Conservation (phyloP, 2,113 vertebrate species). For the Pseudonaja textilis region DNA sequence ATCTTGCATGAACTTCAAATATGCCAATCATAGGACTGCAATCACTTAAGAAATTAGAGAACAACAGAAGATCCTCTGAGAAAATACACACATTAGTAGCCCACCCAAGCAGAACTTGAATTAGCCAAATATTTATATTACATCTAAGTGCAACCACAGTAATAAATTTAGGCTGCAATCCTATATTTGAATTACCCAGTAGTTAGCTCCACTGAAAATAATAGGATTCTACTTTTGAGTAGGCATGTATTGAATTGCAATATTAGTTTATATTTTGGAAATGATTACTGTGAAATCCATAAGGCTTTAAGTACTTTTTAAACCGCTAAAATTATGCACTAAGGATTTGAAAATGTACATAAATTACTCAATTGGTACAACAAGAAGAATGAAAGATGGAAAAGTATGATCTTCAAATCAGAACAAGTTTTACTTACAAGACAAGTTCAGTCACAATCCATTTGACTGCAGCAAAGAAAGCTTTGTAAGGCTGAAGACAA, state of each 20-base stretch:
- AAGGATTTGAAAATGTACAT: conserved; percentile 8
- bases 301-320: conserved; percentile 28
- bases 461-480: conserved; percentile 87
- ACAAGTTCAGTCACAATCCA: conserved; percentile 95
- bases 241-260: not conserved
- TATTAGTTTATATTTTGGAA: conserved; percentile 33
- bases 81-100: conserved; percentile 49
- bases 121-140: conserved; percentile 55
- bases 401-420: conserved; percentile 7
- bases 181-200: not conserved
- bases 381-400: conserved; percentile 3
- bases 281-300: conserved; percentile 49
- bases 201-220: not conserved
- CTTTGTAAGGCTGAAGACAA: conserved; percentile 89
- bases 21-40: not conserved
- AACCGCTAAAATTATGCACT: conserved; percentile 30
- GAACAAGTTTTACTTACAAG: conserved; percentile 84
- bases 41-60: conserved; percentile 35
- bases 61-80: conserved; percentile 29
- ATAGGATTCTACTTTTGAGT: not conserved
- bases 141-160: conserved; percentile 65
- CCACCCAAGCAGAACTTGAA: conserved; percentile 68
- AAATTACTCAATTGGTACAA: not conserved
- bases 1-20: not conserved
- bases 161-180: conserved; percentile 52